A percentile compares a stretch with the other conserved stretches of the same genome.
These are phyloP conservation scores for Serinus canaria DNA, from an alignment of 2,113 vertebrate genomes.

Conservation along the genomic window DNA sequence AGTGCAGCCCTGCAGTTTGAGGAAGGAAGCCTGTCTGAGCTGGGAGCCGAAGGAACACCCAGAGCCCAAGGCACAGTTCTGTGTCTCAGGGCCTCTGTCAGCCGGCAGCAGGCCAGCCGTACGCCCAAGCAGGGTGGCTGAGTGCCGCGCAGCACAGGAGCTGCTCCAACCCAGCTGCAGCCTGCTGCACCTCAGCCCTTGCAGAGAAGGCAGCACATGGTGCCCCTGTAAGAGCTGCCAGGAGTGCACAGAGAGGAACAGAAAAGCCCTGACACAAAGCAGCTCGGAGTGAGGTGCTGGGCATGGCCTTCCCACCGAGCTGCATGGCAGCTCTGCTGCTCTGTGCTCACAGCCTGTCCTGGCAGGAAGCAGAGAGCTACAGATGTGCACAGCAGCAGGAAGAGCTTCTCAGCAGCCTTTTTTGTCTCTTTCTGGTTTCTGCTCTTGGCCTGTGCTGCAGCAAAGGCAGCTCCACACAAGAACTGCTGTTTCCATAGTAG, in stretches of 20 bases:
- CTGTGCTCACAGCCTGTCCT: not conserved
- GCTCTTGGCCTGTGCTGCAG: not conserved
- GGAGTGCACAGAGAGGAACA: not conserved
- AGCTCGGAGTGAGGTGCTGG: not conserved
- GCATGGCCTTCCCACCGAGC: not conserved
- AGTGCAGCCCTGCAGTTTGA: not conserved
- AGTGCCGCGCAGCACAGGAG: not conserved
- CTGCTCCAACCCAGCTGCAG: not conserved
- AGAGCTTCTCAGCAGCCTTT: not conserved
- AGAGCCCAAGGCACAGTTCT: not conserved
- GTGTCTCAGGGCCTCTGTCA: not conserved
- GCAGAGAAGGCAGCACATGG: not conserved
- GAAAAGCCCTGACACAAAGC: not conserved
- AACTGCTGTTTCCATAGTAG: slow-evolving; percentile 68
- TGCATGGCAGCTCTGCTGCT: not conserved
- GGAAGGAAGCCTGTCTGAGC: not conserved
- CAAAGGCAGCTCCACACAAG: not conserved
- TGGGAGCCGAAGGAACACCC: not conserved
- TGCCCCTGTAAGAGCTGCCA: not conserved
- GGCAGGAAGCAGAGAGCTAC: not conserved
- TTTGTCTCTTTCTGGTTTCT: not conserved
- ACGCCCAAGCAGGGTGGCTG: not conserved
- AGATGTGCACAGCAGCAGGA: not conserved
- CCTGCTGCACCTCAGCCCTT: not conserved
- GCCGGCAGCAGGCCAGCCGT: rapidly evolving